Percentiles rank a stretch among this genome's conserved stretches.
phyloP scores from a whole-genome alignment of 2,797 vertebrate species.

The Danio kyathit region DNA sequence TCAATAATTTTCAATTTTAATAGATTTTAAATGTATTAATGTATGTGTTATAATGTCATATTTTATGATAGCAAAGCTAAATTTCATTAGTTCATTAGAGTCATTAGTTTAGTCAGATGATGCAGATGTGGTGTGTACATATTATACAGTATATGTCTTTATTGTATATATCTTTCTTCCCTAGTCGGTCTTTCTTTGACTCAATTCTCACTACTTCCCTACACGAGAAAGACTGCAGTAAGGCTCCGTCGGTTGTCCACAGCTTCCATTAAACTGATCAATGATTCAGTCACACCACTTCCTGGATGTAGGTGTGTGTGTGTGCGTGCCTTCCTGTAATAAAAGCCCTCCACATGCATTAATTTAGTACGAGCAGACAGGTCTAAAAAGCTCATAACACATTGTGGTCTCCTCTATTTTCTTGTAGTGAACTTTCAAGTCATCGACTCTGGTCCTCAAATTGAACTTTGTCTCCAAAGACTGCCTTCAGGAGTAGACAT shows the following conservation, averaged over 20 bases:
- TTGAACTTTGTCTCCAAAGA: slow-evolving; percentile 12
- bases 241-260: slow-evolving; percentile 7
- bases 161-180: too few relatives aligned
- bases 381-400: slow-evolving; percentile 5
- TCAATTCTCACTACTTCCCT: not conserved
- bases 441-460: not conserved
- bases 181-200: not conserved
- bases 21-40: too few relatives aligned
- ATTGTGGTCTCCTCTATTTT: slow-evolving; percentile 6
- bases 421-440: slow-evolving; percentile 5
- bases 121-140: too few relatives aligned
- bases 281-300: slow-evolving; percentile 41
- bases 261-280: slow-evolving; percentile 47
- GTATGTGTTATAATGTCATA: too few relatives aligned
- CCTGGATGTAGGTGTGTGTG: slow-evolving; percentile 7
- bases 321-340: slow-evolving; percentile 39
- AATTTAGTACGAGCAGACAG: not conserved
- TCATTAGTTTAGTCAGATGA: too few relatives aligned
- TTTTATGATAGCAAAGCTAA: too few relatives aligned
- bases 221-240: not conserved
- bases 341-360: slow-evolving; percentile 9
- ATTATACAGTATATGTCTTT: too few relatives aligned
- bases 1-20: too few relatives aligned
- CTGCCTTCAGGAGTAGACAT: not conserved
- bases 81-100: too few relatives aligned